Evolutionary conservation across 2,797 vertebrate genomes (phyloP).

Genomic region (Taenioides sp.): DNA sequence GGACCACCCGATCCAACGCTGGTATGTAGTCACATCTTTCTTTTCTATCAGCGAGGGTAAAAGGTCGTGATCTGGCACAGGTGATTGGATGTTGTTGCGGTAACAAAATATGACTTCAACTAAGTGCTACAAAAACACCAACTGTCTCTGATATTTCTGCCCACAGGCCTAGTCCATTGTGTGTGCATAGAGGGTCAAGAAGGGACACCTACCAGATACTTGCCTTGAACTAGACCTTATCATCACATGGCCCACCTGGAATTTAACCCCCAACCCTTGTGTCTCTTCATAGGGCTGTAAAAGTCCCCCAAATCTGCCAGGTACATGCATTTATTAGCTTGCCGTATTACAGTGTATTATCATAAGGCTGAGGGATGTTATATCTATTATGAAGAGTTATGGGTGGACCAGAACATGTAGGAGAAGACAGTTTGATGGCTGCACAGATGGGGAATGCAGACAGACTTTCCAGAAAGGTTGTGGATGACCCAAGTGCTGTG

Average conservation of each 20-base stretch:
- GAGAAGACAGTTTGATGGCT: conserved; percentile 26
- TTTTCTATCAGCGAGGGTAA: conserved; percentile 52
- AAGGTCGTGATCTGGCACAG: conserved; percentile 65
- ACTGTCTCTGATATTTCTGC: conserved; percentile 73
- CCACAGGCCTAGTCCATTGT: conserved; percentile 55
- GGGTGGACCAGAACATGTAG: conserved; percentile 38
- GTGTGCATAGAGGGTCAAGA: conserved; percentile 51
- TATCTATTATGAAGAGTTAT: conserved; percentile 30
- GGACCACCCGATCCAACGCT: conserved; percentile 49
- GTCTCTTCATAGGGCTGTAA: conserved; percentile 21
- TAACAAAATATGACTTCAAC: conserved; percentile 70
- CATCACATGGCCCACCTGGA: conserved; percentile 54
- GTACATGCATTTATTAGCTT: conserved; percentile 3
- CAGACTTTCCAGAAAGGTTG: conserved; percentile 43
- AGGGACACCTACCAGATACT: conserved; percentile 68
- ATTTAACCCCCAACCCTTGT: conserved; percentile 58
- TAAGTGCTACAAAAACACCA: conserved; percentile 73
- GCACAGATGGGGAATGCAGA: conserved; percentile 39
- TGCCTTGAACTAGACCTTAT: conserved; percentile 63
- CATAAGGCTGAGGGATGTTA: conserved; percentile 1
- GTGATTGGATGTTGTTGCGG: conserved; percentile 78
- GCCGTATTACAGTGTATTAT: not conserved
- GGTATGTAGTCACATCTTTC: conserved; percentile 56
- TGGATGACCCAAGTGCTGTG: conserved; percentile 35
- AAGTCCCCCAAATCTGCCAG: not conserved